These are phyloP conservation scores for Philereme vetulata DNA, from an alignment of 2,888 invertebrate genomes.

Conservation along the genomic window DNA sequence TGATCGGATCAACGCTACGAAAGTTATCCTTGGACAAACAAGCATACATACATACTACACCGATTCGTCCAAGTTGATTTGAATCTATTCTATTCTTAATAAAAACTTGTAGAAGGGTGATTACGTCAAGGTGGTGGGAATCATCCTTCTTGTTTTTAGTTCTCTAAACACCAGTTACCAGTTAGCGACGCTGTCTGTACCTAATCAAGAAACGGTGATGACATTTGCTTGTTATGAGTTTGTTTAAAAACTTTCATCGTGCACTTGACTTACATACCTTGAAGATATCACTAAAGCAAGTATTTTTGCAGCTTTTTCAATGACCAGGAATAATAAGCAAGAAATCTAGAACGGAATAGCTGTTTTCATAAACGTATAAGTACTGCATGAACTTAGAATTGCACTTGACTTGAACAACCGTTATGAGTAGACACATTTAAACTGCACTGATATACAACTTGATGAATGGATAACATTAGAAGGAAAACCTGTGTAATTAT, in stretches of 20 bases:
- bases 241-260: background rate
- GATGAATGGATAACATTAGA: background rate
- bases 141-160: too few species aligned
- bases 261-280: conserved; percentile 5
- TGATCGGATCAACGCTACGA: too few species aligned
- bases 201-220: too few species aligned
- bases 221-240: too few species aligned
- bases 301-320: conserved; percentile 18
- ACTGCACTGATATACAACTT: conserved; percentile 1
- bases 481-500: background rate
- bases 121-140: too few species aligned
- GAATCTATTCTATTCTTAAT: too few species aligned
- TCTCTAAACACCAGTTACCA: too few species aligned
- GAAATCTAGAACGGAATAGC: conserved; percentile 21
- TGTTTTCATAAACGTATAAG: conserved; percentile 21
- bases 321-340: conserved; percentile 20
- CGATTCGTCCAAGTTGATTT: too few species aligned
- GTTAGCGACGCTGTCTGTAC: too few species aligned
- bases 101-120: too few species aligned
- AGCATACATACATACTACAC: too few species aligned
- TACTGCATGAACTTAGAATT: conserved; percentile 13
- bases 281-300: background rate
- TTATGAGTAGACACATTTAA: conserved; percentile 4
- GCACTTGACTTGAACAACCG: conserved; percentile 19
- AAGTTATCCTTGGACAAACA: too few species aligned